phyloP scores from a whole-genome alignment of 2,888 invertebrate species.

The Pyrgus malvae region DNA sequence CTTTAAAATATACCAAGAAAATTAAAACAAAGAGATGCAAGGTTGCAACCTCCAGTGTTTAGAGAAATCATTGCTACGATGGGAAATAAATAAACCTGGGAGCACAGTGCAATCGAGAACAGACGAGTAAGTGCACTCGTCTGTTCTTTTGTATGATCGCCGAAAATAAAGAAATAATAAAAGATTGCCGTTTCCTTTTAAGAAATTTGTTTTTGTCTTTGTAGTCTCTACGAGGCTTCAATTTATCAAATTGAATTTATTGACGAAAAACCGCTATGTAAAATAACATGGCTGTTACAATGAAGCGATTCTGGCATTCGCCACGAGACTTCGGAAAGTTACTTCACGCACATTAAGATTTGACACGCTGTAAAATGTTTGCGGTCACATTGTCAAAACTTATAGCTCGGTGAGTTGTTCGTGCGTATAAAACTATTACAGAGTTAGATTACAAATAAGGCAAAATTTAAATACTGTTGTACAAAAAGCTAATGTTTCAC shows the following conservation, averaged over 20 bases:
- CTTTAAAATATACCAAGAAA: too few species aligned
- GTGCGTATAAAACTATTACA: conserved; percentile 49
- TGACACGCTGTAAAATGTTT: conserved; percentile 46
- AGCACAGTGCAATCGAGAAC: too few species aligned
- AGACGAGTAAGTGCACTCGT: too few species aligned
- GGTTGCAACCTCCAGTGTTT: too few species aligned
- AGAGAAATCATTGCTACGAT: too few species aligned
- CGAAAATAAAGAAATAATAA: too few species aligned
- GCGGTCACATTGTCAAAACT: conserved; percentile 42
- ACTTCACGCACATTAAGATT: conserved; percentile 54
- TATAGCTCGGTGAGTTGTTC: conserved; percentile 40
- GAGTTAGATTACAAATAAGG: conserved; percentile 42
- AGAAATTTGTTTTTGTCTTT: too few species aligned
- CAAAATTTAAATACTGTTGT: conserved; percentile 35
- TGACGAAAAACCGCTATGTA: conserved; percentile 7
- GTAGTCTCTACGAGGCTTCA: not conserved
- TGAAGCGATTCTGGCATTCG: conserved; percentile 17
- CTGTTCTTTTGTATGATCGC: too few species aligned
- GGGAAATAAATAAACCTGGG: too few species aligned
- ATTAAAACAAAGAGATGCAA: too few species aligned
- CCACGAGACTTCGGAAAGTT: conserved; percentile 28
- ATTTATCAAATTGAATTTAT: conserved; percentile 14
- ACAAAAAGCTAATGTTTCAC: not conserved
- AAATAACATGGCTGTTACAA: conserved; percentile 16
- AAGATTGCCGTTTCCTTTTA: too few species aligned